Base-by-base conservation (phyloP, 2,888 invertebrate genomes). In the Cantharis rufa region DNA sequence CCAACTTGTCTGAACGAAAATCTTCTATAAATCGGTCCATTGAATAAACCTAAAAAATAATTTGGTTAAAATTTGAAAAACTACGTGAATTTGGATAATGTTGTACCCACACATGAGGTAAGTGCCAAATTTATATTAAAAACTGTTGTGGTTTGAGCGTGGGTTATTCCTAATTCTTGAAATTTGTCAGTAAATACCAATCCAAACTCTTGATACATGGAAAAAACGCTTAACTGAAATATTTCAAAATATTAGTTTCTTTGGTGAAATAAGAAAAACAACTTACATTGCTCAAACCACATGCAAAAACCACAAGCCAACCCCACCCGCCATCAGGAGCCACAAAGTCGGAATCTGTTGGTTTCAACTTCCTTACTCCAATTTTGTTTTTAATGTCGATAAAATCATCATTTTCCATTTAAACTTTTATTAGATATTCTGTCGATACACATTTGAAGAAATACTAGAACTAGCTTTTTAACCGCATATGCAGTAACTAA, bases 311-410 rank as follows among this genome's bases (percentile, higher is more conserved):
- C 16, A 94, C 90, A 85, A 94, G 89, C 94, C 94, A 94, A 0
- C 93, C 93, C 94, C 94, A 94, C 0, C 94, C 94, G 4, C 94
- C 94, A 85, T 94, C 94, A 0, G 94, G 94, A 0, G 94, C 91
- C 68, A 91, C 87, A 82, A 93, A 94, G 72, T 91, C 90, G 9
- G 89, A 85, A 81, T 87, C 87, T 10, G 83, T 83, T 1, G 85
- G 84, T 75, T 83, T 80, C 4, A 85, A 75, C 78, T 85, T 79
- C 71, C 84, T 90, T 24, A 24, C 0, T 85, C 87, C 48, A 7
- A n/a, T 48, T 48, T 48, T 48, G n/a, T 7, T 48, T n/a, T 13
- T 32, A 32, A 3, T 32, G n/a, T 13, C n/a, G 4, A 32, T n/a
- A n/a, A 13, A 13, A 5, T 1, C 1, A 3, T 32, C n/a, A 4